Evolutionary conservation across 2,888 invertebrate genomes (phyloP).

Genomic region (Bugulina stolonifera): DNA sequence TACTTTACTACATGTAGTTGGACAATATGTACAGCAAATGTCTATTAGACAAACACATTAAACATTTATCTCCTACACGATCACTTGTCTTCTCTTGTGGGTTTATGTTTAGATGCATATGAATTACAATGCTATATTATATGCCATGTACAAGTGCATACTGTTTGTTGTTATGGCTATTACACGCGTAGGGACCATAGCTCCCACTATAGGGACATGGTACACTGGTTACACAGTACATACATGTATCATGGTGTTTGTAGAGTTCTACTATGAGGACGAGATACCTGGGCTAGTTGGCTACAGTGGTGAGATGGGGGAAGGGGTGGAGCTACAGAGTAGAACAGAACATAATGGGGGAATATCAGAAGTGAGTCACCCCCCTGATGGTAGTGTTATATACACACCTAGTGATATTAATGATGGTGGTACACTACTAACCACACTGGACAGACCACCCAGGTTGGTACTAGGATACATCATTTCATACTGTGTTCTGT

Average conservation of each 20-base stretch:
- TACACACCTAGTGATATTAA: neutral
- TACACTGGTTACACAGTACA: no score
- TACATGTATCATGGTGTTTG: neutral
- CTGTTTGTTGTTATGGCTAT: neutral
- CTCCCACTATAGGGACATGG: neutral
- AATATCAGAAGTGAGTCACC: neutral
- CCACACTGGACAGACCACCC: slow-evolving; percentile 10
- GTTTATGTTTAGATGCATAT: neutral
- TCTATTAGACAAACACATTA: no score
- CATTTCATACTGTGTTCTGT: no score
- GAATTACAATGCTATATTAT: neutral
- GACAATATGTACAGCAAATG: no score
- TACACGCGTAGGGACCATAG: neutral
- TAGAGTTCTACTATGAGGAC: slow-evolving; percentile 5
- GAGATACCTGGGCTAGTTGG: neutral
- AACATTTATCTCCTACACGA: no score
- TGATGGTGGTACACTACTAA: neutral
- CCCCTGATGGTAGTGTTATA: neutral
- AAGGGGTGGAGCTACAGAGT: neutral
- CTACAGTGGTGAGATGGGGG: neutral
- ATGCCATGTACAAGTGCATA: neutral
- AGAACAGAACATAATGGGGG: no score
- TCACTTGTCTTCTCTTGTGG: no score
- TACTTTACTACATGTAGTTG: no score
- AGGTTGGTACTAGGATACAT: no score